A percentile compares a stretch with the other conserved stretches of the same genome.
These are phyloP conservation scores for Oxystoma pomonae DNA, from an alignment of 2,888 invertebrate species.

Conservation along the genomic window DNA sequence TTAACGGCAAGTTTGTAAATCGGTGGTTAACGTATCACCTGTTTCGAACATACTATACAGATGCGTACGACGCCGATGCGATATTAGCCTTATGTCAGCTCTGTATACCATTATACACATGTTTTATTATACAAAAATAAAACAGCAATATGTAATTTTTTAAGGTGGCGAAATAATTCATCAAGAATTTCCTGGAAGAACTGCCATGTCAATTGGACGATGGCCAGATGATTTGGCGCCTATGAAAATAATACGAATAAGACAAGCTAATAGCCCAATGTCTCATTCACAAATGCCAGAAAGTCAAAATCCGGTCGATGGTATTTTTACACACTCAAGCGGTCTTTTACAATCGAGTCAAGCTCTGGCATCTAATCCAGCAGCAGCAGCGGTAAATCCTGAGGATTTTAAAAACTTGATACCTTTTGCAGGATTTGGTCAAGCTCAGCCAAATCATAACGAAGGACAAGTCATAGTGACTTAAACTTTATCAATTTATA, in stretches of 20 bases:
- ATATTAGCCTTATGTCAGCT: too few relatives aligned
- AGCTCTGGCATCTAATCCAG: not conserved
- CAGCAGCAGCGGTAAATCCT: not conserved
- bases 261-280: not conserved
- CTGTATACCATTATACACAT: too few relatives aligned
- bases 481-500: too few relatives aligned
- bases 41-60: too few relatives aligned
- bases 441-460: too few relatives aligned
- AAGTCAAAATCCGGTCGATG: not conserved
- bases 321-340: not conserved
- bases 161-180: not conserved
- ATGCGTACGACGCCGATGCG: too few relatives aligned
- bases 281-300: not conserved
- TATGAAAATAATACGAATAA: not conserved
- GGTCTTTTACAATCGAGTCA: not conserved
- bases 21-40: too few relatives aligned
- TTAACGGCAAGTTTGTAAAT: too few relatives aligned
- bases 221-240: not conserved
- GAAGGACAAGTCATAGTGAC: too few relatives aligned
- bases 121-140: too few relatives aligned
- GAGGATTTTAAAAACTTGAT: too few relatives aligned
- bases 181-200: not conserved
- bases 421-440: not conserved
- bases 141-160: too few relatives aligned
- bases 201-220: not conserved